Evolutionary conservation across 53 echinoderm and acorn worm genomes (phyloP), one percentile per base, ranked within the genome.

Genomic region (Astropecten irregularis): DNA sequence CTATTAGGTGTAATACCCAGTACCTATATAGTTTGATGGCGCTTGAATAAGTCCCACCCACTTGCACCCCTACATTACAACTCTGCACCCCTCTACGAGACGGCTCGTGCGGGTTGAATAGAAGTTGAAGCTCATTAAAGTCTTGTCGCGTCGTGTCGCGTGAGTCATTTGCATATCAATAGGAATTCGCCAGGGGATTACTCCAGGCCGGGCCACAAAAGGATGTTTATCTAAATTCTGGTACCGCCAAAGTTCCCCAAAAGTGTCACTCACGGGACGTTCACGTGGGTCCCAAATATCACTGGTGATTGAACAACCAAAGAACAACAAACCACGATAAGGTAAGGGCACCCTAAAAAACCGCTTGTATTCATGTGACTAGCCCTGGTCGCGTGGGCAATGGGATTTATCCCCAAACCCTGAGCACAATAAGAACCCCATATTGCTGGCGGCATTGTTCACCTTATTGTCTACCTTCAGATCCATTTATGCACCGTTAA

Each of bases 161-260:
- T 70, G 86, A 85, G 74, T 61, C 33, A 76, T 85, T 85, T 65
- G 86, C 86, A 85, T 85, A 85, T 85, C 63, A 76, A 85, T 73
- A 15, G 66, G 38, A n/a, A 5, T 28, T 30, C 54, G 46, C 48
- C 76, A 65, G 25, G 33, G 60, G 86, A 74, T 66, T 76, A 74
- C 50, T 74, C 53, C 52, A 23, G 46, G 65, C 72, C 63, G 52
- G 52, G 52, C 52, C 65, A 73, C 76, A 64, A 72, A 73, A 62
- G 74, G 74, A 76, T 85, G 86, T 85, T 85, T 85, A 85, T 76
- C 86, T 85, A 74, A 74, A 66, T 51, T 57, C 39, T 54, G 66
- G 74, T 35, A 76, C 74, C 86, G 66, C 86, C 86, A 85, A 76
- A 82, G 82, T 71, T 71, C 71, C 71, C 52, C 71, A 16, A 69